Conservation (phyloP, 2,113 vertebrate species). For the Butastur rufipennis region DNA sequence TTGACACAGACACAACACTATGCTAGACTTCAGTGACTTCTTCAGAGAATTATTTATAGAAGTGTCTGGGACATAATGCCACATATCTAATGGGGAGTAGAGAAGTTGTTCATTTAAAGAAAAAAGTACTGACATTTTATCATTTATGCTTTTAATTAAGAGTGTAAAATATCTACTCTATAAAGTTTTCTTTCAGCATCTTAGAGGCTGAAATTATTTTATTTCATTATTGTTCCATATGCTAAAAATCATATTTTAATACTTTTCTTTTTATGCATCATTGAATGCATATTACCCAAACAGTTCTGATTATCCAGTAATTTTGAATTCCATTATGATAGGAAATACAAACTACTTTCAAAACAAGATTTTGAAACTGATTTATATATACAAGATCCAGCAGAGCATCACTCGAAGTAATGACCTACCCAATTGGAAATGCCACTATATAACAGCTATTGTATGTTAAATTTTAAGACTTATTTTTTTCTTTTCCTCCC, state of each 20-base stretch:
- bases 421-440: neutral
- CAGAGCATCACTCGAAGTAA: neutral
- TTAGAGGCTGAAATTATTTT: neutral
- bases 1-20: neutral
- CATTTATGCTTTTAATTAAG: neutral
- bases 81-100: neutral
- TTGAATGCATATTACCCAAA: neutral
- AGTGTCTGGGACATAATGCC: neutral
- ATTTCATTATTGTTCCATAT: neutral
- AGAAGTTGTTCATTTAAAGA: neutral
- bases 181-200: neutral
- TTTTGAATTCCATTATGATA: neutral
- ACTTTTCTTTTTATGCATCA: neutral
- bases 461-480: neutral
- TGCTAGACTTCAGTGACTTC: slow-evolving; percentile 10
- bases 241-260: neutral
- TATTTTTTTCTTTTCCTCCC: neutral
- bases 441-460: neutral
- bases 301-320: neutral
- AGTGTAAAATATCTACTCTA: neutral
- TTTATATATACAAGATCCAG: neutral
- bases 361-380: neutral
- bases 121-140: neutral
- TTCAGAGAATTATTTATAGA: slow-evolving; percentile 18
- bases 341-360: neutral